Percentiles rank a stretch among this genome's conserved stretches.
These are phyloP conservation scores for Drosophila serrata DNA, from an alignment of 1,140 invertebrate species.

Conservation along the genomic window DNA sequence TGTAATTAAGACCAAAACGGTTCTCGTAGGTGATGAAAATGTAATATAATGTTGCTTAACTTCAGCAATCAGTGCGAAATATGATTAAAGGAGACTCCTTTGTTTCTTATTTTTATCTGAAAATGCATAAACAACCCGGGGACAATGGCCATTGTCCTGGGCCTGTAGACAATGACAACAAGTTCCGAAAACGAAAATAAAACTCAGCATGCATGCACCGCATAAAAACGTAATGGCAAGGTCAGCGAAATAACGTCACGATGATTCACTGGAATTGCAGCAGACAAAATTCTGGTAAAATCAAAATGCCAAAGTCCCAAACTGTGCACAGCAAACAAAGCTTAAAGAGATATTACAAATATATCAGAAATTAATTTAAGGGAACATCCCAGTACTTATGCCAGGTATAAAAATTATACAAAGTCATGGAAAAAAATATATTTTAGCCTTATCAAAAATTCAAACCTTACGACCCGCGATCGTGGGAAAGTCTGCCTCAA, in stretches of 20 bases:
- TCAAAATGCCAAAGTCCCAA: not conserved
- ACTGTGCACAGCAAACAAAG: not conserved
- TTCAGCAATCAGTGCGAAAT: slow-evolving; percentile 2
- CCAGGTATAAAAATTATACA: not conserved
- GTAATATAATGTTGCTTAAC: slow-evolving; percentile 5
- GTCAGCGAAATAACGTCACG: slow-evolving; percentile 22
- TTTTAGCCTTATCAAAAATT: slow-evolving; percentile 18
- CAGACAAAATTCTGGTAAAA: slow-evolving; percentile 20
- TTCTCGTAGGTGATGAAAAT: slow-evolving; percentile 34
- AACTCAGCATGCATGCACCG: slow-evolving; percentile 1
- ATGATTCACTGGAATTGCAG: slow-evolving; percentile 36
- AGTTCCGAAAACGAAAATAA: slow-evolving; percentile 17
- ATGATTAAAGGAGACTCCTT: slow-evolving; percentile 26
- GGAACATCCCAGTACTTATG: not conserved
- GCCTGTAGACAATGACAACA: slow-evolving; percentile 14
- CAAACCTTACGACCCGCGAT: not conserved
- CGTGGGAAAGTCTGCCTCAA: slow-evolving; percentile 33
- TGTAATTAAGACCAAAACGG: slow-evolving; percentile 25
- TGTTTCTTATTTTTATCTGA: slow-evolving; percentile 22
- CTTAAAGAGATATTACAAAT: not conserved
- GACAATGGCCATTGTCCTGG: slow-evolving; percentile 73
- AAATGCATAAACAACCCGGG: slow-evolving; percentile 29
- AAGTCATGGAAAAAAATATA: not conserved
- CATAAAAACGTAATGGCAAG: slow-evolving; percentile 15
- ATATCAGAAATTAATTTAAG: not conserved